Base-by-base conservation (phyloP, 2,888 invertebrate species). In the Euzetes globulus region DNA sequence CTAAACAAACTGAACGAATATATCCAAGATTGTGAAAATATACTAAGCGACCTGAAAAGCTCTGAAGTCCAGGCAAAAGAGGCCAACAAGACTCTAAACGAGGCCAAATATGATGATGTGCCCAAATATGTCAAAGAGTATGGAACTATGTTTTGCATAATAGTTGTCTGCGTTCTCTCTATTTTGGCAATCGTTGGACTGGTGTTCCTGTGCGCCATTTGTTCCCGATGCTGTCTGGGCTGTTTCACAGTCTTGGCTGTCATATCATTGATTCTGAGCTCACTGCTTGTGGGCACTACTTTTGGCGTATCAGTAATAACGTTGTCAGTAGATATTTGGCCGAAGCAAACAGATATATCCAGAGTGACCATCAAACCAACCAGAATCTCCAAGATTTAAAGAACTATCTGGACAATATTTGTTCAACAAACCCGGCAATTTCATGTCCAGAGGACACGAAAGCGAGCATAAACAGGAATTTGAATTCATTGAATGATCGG, bases 191-290 rank as follows among this genome's bases (percentile, higher is more conserved):
- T 68, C 6, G 17, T 68, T n/a, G 68, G 41, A 4, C 22, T 68
- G 19, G 19, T 41, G 1, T 68, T 33, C 45, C 7, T 13, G 5
- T 41, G 1, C 22, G 41, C 33, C 45, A 68, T 68, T 13, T 68
- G 45, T 68, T 68, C 45, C 41, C 68, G 68, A 1, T 68, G 68
- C n/a, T n/a, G n/a, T n/a, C n/a, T 68, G n/a, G 41, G 41, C 11
- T 37, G 37, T 22, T 33, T 68, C 6, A 68, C 68, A 22, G 68
- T 41, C 1, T 41, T 68, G 9, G 68, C 41, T 5, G 41, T 68
- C 22, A 41, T 68, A 22, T n/a, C 68, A 7, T 37, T 68, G 2
- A 68, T 68, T 5, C 3, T 68, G n/a, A 17, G 37, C 22, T 41
- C 68, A 19, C 19, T 41, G 19, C n/a, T 68, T 13, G 41, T 68